Conservation (phyloP, 2,797 vertebrate species). For the Pipistrellus nathusii region DNA sequence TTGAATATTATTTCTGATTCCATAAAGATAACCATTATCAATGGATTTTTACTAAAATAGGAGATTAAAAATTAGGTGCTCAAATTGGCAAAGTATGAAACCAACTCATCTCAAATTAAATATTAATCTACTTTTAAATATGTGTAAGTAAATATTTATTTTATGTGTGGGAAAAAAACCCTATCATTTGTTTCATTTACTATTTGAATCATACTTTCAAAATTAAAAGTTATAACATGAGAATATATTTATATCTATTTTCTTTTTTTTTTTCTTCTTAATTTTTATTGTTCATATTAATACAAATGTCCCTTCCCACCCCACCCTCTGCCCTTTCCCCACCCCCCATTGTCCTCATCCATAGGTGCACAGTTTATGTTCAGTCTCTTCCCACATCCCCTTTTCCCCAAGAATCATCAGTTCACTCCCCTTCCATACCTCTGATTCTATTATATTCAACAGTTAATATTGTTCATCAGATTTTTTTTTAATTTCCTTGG, state of each 20-base stretch:
- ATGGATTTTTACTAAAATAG: constrained; percentile 32
- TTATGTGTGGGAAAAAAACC: not conserved
- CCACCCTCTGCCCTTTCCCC: too few relatives aligned
- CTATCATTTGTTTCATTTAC: not conserved
- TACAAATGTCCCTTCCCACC: too few relatives aligned
- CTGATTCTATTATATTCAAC: too few relatives aligned
- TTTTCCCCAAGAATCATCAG: too few relatives aligned
- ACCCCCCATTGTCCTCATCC: too few relatives aligned
- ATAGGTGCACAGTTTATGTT: too few relatives aligned
- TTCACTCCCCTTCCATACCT: too few relatives aligned
- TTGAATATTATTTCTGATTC: constrained; percentile 26
- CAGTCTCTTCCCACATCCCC: too few relatives aligned
- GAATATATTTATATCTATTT: not conserved
- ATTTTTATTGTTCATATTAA: too few relatives aligned
- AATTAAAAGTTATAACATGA: constrained; percentile 50
- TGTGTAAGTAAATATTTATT: not conserved
- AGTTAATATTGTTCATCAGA: too few relatives aligned
- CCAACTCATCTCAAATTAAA: constrained; percentile 38
- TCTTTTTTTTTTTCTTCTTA: too few relatives aligned
- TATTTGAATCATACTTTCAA: constrained; percentile 40
- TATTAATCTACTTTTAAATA: constrained; percentile 7
- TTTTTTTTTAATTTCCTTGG: too few relatives aligned
- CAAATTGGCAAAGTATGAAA: constrained; percentile 32
- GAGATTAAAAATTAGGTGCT: not conserved
- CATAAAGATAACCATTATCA: not conserved